Base-by-base conservation (phyloP, 2,888 invertebrate genomes). In the Hydropsyche betteni region DNA sequence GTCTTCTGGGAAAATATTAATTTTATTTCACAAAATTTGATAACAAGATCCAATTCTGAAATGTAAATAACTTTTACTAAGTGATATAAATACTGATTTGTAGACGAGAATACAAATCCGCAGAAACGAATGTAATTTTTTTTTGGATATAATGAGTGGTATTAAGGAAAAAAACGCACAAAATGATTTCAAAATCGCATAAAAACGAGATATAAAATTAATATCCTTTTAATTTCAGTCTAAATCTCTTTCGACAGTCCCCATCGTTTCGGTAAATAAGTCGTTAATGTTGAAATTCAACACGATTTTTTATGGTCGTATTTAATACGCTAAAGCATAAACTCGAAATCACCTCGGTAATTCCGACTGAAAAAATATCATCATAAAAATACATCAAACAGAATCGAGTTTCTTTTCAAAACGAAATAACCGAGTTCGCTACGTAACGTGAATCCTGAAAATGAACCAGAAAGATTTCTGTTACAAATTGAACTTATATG, bases 11-110 rank as follows among this genome's bases (percentile, higher is more conserved):
- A 68, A 68, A 68, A 68, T 68, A 68, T 68, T 68, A 68, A 16
- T 33, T 68, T 68, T 34, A 51, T 24, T 36, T 36, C 68, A 12
- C 1, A 68, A 14, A 68, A 68, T 24, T 34, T 16, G n/a, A 51
- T 51, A 51, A n/a, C 10, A 51, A 51, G 68, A 24, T 12, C n/a
- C 68, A 44, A 34, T n/a, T 14, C 10, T 5, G 50, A 50, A n/a
- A 24, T 38, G 69, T 58, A 58, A 58, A 58, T 58, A 69, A n/a
- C 44, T 58, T 16, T 24, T 6, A 14, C 68, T 36, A 50, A 69
- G 50, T 69, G 5, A 44, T 51, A 68, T 69, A 69, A 69, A 69
- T 69, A 69, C 51, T 50, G 51, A 50, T 69, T 51, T 10, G 34
- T 16, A 10, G 24, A 24, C 33, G n/a, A 5, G 14, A 58, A 16